These are phyloP conservation scores for Eciton burchellii DNA, from an alignment of 1,140 invertebrate species.

Conservation along the genomic window DNA sequence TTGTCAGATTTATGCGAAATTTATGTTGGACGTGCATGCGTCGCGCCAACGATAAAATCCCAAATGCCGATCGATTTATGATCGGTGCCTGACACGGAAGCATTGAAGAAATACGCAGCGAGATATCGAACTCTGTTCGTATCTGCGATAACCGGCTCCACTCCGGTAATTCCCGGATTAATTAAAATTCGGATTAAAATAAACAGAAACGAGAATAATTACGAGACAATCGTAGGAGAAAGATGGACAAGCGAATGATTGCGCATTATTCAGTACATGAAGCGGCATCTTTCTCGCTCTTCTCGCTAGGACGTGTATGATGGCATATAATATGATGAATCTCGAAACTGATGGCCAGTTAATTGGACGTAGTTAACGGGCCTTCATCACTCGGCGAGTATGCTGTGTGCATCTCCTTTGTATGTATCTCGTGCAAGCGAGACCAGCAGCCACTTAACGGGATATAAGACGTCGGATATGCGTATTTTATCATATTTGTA, in stretches of 20 bases:
- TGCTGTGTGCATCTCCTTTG: conserved; percentile 37
- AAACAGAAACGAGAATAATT: no score
- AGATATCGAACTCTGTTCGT: no score
- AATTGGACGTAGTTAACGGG: conserved; percentile 67
- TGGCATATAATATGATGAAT: background rate
- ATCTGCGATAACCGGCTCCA: no score
- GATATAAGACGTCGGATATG: conserved; percentile 52
- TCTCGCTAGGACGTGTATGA: background rate
- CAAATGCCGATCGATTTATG: background rate
- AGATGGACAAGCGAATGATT: no score
- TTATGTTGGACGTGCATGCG: background rate
- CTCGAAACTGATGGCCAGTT: conserved; percentile 43
- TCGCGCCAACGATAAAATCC: background rate
- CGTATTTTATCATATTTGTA: conserved; percentile 30
- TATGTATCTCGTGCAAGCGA: conserved; percentile 63
- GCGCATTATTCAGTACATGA: background rate
- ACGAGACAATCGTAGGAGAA: no score
- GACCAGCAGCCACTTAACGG: conserved; percentile 62
- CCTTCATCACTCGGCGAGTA: conserved; percentile 52
- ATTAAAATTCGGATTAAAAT: no score
- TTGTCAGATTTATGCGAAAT: conserved; percentile 4
- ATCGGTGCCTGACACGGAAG: no score
- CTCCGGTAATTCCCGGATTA: no score
- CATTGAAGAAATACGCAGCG: no score
- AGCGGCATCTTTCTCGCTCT: no score